Percentiles rank a stretch among this genome's conserved stretches.
Evolutionary conservation across 2,888 invertebrate genomes (phyloP).

Genomic region (Drosophila ustulata): DNA sequence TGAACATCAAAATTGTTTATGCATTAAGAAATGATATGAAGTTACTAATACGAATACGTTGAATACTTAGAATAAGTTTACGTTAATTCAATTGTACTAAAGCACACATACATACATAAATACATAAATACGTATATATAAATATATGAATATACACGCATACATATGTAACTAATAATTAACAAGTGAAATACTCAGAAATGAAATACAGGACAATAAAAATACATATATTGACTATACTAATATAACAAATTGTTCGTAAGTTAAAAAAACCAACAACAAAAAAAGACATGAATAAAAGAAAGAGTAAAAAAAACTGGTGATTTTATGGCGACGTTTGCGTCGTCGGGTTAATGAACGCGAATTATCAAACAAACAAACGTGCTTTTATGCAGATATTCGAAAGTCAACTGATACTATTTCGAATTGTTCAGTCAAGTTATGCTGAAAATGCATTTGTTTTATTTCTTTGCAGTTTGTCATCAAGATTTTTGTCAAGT

Average conservation of each 20-base stretch:
- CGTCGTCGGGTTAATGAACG: neutral
- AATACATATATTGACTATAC: constrained; percentile 49
- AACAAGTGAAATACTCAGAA: constrained; percentile 65
- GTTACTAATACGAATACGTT: constrained; percentile 35
- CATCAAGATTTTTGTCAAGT: neutral
- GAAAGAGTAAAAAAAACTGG: constrained; percentile 6
- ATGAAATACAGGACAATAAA: constrained; percentile 72
- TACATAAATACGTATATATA: constrained; percentile 23
- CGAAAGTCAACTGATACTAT: neutral
- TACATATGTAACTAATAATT: constrained; percentile 39
- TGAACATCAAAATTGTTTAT: constrained; percentile 2
- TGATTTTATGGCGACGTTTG: neutral
- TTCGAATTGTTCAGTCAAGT: neutral
- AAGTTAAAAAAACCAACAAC: constrained; percentile 39
- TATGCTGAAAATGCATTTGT: neutral
- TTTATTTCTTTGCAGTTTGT: neutral
- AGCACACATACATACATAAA: constrained; percentile 20
- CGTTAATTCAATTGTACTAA: constrained; percentile 23
- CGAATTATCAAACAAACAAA: neutral
- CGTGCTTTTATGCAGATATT: neutral
- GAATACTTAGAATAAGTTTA: constrained; percentile 25
- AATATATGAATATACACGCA: constrained; percentile 22
- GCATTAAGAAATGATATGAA: constrained; percentile 17
- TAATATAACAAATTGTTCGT: constrained; percentile 47
- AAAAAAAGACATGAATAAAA: constrained; percentile 30